Evolutionary conservation across 1,140 invertebrate species (phyloP).

Genomic region (Xylocopa sonorina): DNA sequence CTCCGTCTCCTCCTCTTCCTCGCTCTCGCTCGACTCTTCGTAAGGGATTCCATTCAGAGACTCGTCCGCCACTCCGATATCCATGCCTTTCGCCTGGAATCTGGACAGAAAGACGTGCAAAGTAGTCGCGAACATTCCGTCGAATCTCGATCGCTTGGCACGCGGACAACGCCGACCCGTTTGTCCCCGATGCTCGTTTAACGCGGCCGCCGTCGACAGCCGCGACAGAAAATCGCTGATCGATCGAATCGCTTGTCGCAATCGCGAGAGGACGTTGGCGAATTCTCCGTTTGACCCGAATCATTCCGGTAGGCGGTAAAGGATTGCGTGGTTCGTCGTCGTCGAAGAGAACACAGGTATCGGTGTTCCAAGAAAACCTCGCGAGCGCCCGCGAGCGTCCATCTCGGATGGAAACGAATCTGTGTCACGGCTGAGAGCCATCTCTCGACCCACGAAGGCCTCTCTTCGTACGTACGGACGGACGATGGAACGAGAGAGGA

Average conservation of each 20-base stretch:
- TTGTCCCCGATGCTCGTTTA: background rate
- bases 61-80: conserved; percentile 89
- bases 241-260: background rate
- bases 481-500: background rate
- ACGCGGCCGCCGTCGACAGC: background rate
- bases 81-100: conserved; percentile 92
- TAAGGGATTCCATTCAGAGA: conserved; percentile 87
- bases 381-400: too few relatives aligned
- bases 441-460: background rate
- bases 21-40: conserved; percentile 85
- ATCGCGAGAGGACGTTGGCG: background rate
- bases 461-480: too few relatives aligned
- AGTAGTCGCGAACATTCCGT: conserved; percentile 30
- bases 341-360: background rate
- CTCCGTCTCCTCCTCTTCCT: conserved; percentile 83
- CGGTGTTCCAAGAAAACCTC: conserved; percentile 18
- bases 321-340: too few relatives aligned
- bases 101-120: conserved; percentile 75
- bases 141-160: conserved; percentile 4
- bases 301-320: too few relatives aligned
- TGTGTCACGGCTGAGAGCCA: conserved; percentile 48
- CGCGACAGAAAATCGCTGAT: conserved; percentile 34
- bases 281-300: too few relatives aligned
- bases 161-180: background rate
- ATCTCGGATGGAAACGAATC: conserved; percentile 42